Percentiles rank a stretch among this genome's conserved stretches.
Evolutionary conservation across 1,140 invertebrate genomes (phyloP).

Genomic region (Phortica variegata): DNA sequence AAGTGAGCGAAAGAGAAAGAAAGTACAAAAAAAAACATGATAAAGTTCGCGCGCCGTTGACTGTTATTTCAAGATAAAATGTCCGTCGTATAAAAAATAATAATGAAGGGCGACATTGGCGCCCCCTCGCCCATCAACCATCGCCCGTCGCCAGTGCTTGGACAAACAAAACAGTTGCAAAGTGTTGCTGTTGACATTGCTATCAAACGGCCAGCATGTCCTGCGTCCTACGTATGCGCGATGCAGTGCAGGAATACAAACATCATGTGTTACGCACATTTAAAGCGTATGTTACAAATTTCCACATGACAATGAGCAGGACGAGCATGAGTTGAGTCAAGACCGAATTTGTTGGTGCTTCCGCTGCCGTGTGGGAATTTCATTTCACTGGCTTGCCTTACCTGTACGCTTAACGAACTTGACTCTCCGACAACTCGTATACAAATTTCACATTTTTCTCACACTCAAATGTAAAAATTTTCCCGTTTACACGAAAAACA

Average conservation of each 20-base stretch:
- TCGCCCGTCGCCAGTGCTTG: constrained; percentile 5
- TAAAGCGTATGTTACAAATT: constrained; percentile 37
- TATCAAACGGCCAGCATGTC: too few relatives aligned
- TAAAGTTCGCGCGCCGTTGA: constrained; percentile 13
- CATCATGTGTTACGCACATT: constrained; percentile 55
- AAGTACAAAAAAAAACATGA: too few relatives aligned
- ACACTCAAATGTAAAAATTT: constrained; percentile 5
- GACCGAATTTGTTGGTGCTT: too few relatives aligned
- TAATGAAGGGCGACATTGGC: background rate
- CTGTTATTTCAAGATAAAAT: constrained; percentile 54
- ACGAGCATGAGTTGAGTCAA: too few relatives aligned
- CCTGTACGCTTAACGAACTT: constrained; percentile 1
- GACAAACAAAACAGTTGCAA: constrained; percentile 23
- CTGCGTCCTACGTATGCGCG: constrained; percentile 27
- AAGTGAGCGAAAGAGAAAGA: too few relatives aligned
- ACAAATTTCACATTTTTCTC: constrained; percentile 34
- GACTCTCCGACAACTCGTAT: background rate
- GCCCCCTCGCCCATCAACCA: too few relatives aligned
- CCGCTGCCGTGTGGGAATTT: constrained; percentile 29
- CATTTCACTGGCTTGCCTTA: constrained; percentile 11
- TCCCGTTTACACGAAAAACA: constrained; percentile 21
- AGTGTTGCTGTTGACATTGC: too few relatives aligned
- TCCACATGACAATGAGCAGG: constrained; percentile 26
- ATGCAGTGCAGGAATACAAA: constrained; percentile 24
- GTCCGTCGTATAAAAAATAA: constrained; percentile 12